phyloP scores from a whole-genome alignment of 2,888 invertebrate genomes.

The Netelia melanura region DNA sequence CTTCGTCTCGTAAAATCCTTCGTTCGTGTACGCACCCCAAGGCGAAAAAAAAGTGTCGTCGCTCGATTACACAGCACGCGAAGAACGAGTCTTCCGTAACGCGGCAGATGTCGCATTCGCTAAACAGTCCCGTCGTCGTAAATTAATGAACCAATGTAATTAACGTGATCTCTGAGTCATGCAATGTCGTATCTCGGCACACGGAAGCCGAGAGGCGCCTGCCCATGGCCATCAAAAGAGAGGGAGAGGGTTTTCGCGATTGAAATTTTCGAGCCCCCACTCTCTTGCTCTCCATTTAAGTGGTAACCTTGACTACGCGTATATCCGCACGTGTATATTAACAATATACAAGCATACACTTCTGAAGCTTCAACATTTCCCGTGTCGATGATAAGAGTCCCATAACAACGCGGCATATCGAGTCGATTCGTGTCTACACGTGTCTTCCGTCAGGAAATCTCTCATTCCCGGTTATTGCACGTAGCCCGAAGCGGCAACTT shows the following conservation, averaged over 20 bases:
- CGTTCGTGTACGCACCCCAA: no score
- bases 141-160: conserved; percentile 69
- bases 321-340: background rate
- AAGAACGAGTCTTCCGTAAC: background rate
- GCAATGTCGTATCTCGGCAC: conserved; percentile 14
- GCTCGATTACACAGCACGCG: conserved; percentile 12
- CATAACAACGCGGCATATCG: conserved; percentile 6
- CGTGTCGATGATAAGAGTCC: conserved; percentile 18
- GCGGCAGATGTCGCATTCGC: conserved; percentile 24
- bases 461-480: background rate
- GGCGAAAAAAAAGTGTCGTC: conserved; percentile 16
- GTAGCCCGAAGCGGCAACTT: conserved; percentile 6
- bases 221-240: background rate
- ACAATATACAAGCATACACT: background rate
- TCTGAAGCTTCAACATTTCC: background rate
- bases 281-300: conserved; percentile 20
- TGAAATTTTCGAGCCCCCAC: background rate
- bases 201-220: conserved; percentile 9
- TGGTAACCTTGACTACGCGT: conserved; percentile 39
- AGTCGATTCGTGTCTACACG: background rate
- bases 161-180: conserved; percentile 68
- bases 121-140: conserved; percentile 53
- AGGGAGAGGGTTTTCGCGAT: background rate
- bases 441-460: background rate
- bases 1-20: no score